Evolutionary conservation across 2,113 vertebrate genomes (phyloP), one percentile per base, ranked within the genome.

Genomic region (Tetrao urogallus): DNA sequence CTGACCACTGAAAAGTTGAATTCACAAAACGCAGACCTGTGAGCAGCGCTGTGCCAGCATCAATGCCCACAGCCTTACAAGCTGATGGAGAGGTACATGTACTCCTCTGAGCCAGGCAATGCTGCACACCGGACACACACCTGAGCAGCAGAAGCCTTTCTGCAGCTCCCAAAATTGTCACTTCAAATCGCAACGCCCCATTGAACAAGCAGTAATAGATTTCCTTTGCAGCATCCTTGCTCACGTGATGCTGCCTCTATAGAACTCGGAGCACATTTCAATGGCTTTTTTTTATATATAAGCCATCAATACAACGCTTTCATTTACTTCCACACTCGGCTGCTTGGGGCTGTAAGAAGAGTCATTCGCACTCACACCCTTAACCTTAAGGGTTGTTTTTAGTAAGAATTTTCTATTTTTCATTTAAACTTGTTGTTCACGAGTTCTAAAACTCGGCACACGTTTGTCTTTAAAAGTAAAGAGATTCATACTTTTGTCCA

Each of bases 231-330:
- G 60, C 89, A 90, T 56, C 76, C 88, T 95, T 92, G 86, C 30
- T 96, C 79, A 82, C 48, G 69, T 18, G 32, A 89, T 21, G 65
- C 10, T 78, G 82, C 34, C 95, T 93, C 38, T 82, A 66, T 10
- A 94, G 90, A 83, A 91, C 34, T 40, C 75, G 82, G 74, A 95
- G 69, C 19, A 67, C 16, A 28, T 85, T 86, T 73, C 82, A 73
- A 42, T 65, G 7, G 56, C 30, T 71, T 91, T 96, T 96, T 57
- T 96, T 96, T 76, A 88, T 50, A 79, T 20, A 32, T 42, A 76
- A 92, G 43, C 52, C n/a, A 89, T 66, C 72, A 83, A 95, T 69
- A 92, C 57, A 92, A 34, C 36, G 74, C 57, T 52, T 73, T 93
- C 56, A 42, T 82, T 91, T 81, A 47, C 57, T 88, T 93, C 65